Conservation (phyloP, 2,113 vertebrate genomes). For the Okapia johnstoni region DNA sequence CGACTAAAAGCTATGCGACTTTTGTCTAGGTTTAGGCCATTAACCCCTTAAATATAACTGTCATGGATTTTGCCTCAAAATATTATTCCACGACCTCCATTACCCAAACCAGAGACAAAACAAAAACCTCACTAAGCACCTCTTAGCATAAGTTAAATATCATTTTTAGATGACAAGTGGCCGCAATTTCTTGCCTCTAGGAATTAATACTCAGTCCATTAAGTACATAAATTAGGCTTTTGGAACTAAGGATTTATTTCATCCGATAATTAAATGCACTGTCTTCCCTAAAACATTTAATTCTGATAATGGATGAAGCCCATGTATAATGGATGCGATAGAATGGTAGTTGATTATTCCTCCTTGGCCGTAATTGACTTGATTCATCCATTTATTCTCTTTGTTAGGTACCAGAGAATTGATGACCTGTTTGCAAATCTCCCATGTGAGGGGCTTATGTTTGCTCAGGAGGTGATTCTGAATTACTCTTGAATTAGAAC, state of each 20-base stretch:
- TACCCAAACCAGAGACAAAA: neutral
- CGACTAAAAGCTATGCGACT: neutral
- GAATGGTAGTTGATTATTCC: conserved; percentile 38
- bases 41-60: neutral
- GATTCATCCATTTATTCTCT: conserved; percentile 34
- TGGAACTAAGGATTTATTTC: conserved; percentile 36
- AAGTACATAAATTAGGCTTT: conserved; percentile 33
- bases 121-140: neutral
- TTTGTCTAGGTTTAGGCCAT: neutral
- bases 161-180: neutral
- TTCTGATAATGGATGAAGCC: conserved; percentile 34
- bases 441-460: neutral
- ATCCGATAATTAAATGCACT: conserved; percentile 12
- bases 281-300: conserved; percentile 50
- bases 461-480: neutral
- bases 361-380: conserved; percentile 34
- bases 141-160: neutral
- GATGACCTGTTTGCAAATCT: neutral
- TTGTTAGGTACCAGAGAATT: neutral
- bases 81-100: neutral
- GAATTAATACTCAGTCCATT: conserved; percentile 22
- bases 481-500: neutral
- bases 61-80: conserved; percentile 4
- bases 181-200: neutral
- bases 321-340: neutral